These are phyloP conservation scores for Corythaeola cristata DNA, from an alignment of 2,113 vertebrate genomes.

Conservation along the genomic window DNA sequence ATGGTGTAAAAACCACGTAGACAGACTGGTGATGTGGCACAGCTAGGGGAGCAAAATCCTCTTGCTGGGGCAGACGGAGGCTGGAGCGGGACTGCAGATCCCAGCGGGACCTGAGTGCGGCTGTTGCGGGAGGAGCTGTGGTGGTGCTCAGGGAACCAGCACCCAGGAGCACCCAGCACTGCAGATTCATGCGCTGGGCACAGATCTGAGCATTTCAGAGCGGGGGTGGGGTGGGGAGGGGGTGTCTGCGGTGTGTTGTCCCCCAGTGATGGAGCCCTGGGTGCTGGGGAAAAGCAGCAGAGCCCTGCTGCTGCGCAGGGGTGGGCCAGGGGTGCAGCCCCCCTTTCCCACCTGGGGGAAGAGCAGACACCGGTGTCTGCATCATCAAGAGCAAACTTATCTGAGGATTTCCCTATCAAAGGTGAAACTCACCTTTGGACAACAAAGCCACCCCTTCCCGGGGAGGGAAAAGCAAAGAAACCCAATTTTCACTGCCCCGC, in stretches of 20 bases:
- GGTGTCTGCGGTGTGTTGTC: not conserved
- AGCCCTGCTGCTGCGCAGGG: not conserved
- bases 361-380: not conserved
- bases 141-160: not conserved
- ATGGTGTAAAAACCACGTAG: not conserved
- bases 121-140: not conserved
- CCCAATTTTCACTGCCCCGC: not conserved
- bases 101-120: not conserved
- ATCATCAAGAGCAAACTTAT: not conserved
- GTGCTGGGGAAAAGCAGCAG: not conserved
- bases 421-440: not conserved
- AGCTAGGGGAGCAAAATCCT: not conserved
- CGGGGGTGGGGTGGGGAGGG: not conserved
- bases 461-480: not conserved
- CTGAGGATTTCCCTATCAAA: not conserved
- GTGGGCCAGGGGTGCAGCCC: not conserved
- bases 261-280: not conserved
- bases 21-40: fast-evolving
- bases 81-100: not conserved
- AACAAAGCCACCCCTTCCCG: not conserved
- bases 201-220: not conserved
- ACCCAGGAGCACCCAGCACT: not conserved
- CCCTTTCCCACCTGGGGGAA: not conserved
- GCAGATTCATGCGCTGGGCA: not conserved
- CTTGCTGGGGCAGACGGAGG: not conserved